Conservation (phyloP, 2,888 invertebrate genomes). For the Orthosia gothica region DNA sequence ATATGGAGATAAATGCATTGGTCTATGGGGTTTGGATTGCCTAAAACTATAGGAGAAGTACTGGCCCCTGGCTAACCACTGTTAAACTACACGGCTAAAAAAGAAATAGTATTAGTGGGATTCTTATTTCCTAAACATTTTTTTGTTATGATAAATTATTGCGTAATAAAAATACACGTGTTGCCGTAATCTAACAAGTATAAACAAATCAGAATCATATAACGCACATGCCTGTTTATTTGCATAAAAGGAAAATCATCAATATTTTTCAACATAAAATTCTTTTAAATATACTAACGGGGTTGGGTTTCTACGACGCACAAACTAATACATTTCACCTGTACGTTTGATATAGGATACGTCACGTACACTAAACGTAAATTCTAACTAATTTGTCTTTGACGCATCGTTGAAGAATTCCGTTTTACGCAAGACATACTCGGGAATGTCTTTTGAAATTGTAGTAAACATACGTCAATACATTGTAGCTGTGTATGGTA, state of each 20-base stretch:
- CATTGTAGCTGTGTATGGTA: not conserved
- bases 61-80: no score
- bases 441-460: conserved; percentile 50
- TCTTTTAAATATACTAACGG: conserved; percentile 15
- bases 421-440: conserved; percentile 52
- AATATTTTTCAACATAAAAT: conserved; percentile 27
- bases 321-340: conserved; percentile 49
- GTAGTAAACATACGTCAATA: conserved; percentile 34
- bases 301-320: conserved; percentile 56
- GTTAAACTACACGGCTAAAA: no score
- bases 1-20: no score
- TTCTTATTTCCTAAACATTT: not conserved
- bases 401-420: conserved; percentile 59
- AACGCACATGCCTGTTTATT: conserved; percentile 22
- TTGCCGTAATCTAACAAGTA: not conserved
- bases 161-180: conserved; percentile 26
- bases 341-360: conserved; percentile 52
- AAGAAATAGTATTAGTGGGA: not conserved
- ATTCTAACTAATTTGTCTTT: conserved; percentile 35
- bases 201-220: conserved; percentile 38
- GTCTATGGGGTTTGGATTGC: no score
- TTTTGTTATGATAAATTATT: not conserved
- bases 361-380: conserved; percentile 43
- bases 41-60: no score
- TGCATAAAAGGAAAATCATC: conserved; percentile 25